Base-by-base conservation (phyloP, 2,797 vertebrate genomes). In the Argya squamiceps region DNA sequence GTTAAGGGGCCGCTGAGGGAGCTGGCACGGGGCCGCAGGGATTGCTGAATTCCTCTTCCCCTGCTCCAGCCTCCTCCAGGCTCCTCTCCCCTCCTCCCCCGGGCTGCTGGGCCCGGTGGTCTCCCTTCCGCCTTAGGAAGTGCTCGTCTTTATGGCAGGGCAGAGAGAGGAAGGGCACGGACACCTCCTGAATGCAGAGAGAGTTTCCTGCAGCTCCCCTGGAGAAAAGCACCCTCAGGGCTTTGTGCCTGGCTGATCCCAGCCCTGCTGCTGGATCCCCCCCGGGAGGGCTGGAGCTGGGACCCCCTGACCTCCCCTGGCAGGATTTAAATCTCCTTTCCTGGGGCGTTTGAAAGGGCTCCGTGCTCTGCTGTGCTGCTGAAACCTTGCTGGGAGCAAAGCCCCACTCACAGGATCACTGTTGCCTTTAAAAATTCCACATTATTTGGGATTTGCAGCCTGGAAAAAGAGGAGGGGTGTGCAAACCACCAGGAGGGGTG, bases 21-120 rank as follows among this genome's bases (percentile, higher is more conserved):
- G 94, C 96, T 98, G 97, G 98, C 97, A 86, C 13, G 0, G 21
- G 5, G 97, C 98, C 97, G 56, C 6, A 84, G 96, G 68, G 92
- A 92, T 93, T 95, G 5, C 56, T 59, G 56, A 6, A 6, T 16
- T 20, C 92, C 96, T 88, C 47, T 95, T 93, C 92, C 74, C 87
- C 56, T 67, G 84, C 95, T 93, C 83, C 94, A 65, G 62, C 84
- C 94, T 58, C 91, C 92, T 84, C 89, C 5, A 30, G 91, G 68
- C 70, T 23, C 46, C 23, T 65, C 26, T 24, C 81, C 81, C 92
- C 93, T 89, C 93, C 89, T 80, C 92, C 89, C 80, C 81, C 4
- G 36, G 17, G 41, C 92, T 22, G 43, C 68, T 53, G 4, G 63
- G 95, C 93, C 95, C 6, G 46, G 84, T 68, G 86, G 84, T 50